Percentiles rank a stretch among this genome's conserved stretches.
phyloP scores from a whole-genome alignment of 1,140 invertebrate genomes.

The Pantala flavescens region DNA sequence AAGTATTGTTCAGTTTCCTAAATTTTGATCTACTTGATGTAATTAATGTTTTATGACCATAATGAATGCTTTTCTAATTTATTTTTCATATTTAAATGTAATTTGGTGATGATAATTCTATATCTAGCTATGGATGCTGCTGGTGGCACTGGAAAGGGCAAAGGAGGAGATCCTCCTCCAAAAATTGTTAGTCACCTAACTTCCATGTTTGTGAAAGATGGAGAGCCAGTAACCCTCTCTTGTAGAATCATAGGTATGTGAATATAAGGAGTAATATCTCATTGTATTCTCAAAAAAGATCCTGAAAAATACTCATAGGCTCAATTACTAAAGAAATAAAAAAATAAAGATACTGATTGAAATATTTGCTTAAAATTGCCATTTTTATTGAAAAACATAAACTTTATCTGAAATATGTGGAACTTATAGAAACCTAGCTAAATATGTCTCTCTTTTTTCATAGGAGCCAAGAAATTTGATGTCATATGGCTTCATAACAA shows the following conservation, averaged over 20 bases:
- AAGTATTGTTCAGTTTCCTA: slow-evolving; percentile 32
- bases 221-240: slow-evolving; percentile 69
- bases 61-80: too few relatives aligned
- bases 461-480: slow-evolving; percentile 73
- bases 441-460: too few relatives aligned
- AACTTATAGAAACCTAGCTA: too few relatives aligned
- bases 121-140: slow-evolving; percentile 49
- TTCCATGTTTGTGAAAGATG: slow-evolving; percentile 72
- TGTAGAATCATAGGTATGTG: slow-evolving; percentile 66
- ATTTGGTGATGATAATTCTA: slow-evolving; percentile 3
- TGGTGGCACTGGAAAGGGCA: slow-evolving; percentile 35
- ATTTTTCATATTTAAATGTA: not conserved
- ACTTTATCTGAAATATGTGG: too few relatives aligned
- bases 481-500: slow-evolving; percentile 93
- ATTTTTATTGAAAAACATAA: too few relatives aligned
- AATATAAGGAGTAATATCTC: not conserved
- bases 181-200: slow-evolving; percentile 73
- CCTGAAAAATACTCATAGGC: too few relatives aligned
- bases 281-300: too few relatives aligned
- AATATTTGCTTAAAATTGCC: too few relatives aligned
- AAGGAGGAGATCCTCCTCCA: slow-evolving; percentile 60
- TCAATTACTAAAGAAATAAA: too few relatives aligned
- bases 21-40: too few relatives aligned
- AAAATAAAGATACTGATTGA: too few relatives aligned
- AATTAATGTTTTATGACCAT: too few relatives aligned